Conservation (phyloP, 2,797 vertebrate species). For the Ambastaia sidthimunki region DNA sequence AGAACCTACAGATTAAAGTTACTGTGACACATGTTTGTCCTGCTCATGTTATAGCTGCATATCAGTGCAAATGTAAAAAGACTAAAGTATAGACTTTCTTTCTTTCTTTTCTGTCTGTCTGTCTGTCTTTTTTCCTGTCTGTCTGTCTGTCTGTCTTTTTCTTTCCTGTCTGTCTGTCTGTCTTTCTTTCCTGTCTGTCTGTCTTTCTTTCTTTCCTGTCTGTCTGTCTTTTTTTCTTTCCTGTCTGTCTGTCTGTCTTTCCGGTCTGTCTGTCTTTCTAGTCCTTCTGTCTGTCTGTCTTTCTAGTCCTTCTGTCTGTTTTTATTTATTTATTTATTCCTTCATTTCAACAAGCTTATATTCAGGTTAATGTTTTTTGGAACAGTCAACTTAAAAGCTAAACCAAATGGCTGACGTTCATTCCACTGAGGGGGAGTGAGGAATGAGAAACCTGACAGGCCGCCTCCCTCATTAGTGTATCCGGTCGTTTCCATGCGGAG, state of each 20-base stretch:
- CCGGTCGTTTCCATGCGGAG: slow-evolving; percentile 48
- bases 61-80: too few relatives aligned
- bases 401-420: slow-evolving; percentile 20
- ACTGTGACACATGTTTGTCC: neutral
- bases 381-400: slow-evolving; percentile 21
- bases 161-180: neutral
- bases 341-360: neutral
- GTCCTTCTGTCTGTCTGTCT: too few relatives aligned
- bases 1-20: neutral
- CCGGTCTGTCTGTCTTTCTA: neutral
- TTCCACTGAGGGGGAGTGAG: slow-evolving; percentile 38
- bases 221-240: neutral
- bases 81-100: too few relatives aligned
- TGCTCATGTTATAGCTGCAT: too few relatives aligned
- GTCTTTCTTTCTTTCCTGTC: too few relatives aligned
- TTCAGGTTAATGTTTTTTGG: slow-evolving; percentile 18
- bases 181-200: neutral
- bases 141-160: neutral
- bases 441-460: slow-evolving; percentile 36
- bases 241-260: neutral
- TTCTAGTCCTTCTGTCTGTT: neutral
- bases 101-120: too few relatives aligned
- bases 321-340: too few relatives aligned
- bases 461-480: slow-evolving; percentile 39
- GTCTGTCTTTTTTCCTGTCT: neutral